Evolutionary conservation across 2,113 vertebrate genomes (phyloP).

Genomic region (Microcebus ravelobensis): DNA sequence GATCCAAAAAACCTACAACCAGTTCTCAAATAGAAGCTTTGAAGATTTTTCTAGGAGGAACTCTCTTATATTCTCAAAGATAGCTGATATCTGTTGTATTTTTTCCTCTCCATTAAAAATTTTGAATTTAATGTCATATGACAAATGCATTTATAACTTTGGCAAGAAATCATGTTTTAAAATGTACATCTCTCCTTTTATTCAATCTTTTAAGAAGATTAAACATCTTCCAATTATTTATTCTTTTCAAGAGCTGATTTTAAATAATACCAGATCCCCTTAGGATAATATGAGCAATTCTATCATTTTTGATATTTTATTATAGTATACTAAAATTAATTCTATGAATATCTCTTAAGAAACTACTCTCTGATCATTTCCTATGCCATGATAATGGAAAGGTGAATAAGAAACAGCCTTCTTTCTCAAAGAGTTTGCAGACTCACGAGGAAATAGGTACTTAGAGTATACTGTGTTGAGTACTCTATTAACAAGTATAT

Average conservation of each 20-base stretch:
- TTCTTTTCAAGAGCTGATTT: background rate
- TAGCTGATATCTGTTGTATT: background rate
- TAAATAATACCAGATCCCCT: background rate
- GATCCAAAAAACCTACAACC: background rate
- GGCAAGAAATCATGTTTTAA: background rate
- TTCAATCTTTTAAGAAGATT: background rate
- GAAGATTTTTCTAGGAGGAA: background rate
- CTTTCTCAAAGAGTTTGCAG: background rate
- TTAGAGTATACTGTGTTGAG: background rate
- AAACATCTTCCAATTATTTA: background rate
- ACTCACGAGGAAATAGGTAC: background rate
- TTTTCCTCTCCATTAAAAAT: background rate
- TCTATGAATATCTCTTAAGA: background rate
- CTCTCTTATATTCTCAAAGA: background rate
- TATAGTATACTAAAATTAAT: background rate
- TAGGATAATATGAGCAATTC: background rate
- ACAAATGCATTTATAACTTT: background rate
- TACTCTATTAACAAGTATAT: background rate
- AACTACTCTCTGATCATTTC: background rate
- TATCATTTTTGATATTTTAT: slow-evolving; percentile 18
- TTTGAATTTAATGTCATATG: slow-evolving; percentile 18
- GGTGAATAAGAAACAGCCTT: background rate
- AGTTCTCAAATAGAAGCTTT: background rate
- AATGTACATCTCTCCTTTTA: background rate
- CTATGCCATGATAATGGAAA: background rate